Percentiles rank a stretch among this genome's conserved stretches.
These are phyloP conservation scores for Cryptophagus acutangulus DNA, from an alignment of 2,888 invertebrate species.

Conservation along the genomic window DNA sequence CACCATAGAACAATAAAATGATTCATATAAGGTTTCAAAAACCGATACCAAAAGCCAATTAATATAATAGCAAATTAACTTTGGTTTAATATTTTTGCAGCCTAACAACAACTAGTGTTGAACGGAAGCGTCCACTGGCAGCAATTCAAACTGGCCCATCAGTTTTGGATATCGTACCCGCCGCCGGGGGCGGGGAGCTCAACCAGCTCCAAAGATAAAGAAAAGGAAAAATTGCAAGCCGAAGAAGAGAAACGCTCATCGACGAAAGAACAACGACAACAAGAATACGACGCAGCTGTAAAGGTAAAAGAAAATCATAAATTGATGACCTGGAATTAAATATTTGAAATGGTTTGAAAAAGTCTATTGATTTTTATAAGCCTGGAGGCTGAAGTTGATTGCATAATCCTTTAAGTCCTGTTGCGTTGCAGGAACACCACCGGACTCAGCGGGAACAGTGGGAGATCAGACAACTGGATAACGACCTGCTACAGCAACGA, in stretches of 20 bases:
- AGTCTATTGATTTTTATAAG: not conserved
- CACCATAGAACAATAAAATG: no score
- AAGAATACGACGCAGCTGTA: constrained; percentile 59
- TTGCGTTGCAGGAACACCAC: constrained; percentile 47
- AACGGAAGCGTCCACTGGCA: constrained; percentile 8
- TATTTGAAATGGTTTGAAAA: no score
- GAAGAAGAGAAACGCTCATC: constrained; percentile 52
- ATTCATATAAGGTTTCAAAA: no score
- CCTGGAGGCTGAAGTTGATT: not conserved
- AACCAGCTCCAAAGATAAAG: constrained; percentile 59
- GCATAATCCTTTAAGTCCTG: constrained; percentile 8
- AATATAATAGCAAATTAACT: no score
- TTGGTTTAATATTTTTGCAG: no score
- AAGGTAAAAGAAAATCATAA: constrained; percentile 43
- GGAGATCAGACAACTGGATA: constrained; percentile 56
- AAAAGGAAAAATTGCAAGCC: constrained; percentile 51
- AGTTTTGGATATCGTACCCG: constrained; percentile 82
- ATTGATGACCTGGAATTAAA: not conserved
- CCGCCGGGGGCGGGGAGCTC: constrained; percentile 67
- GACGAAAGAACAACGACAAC: constrained; percentile 57
- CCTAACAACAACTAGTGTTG: no score
- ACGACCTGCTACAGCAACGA: constrained; percentile 58
- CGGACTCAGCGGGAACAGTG: constrained; percentile 57
- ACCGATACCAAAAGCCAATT: no score
- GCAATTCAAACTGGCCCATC: constrained; percentile 70